Evolutionary conservation across 2,797 vertebrate genomes (phyloP).

Genomic region (Carduelis carduelis): DNA sequence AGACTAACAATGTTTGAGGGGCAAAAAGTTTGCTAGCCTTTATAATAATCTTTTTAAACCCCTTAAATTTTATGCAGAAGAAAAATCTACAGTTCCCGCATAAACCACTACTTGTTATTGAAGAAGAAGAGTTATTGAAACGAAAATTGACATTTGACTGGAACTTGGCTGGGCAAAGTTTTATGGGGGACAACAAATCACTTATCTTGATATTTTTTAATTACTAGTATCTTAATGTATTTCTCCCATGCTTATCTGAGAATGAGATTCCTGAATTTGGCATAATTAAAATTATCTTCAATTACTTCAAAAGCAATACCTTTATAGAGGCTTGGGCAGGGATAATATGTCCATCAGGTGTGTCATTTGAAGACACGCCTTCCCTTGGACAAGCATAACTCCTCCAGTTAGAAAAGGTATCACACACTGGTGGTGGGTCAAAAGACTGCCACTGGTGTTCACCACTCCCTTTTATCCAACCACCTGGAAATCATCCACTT

Average conservation of each 20-base stretch:
- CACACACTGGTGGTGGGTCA: background rate
- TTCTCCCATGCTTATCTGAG: background rate
- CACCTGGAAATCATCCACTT: background rate
- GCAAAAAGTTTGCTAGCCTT: background rate
- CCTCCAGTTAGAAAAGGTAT: background rate
- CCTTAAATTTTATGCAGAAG: background rate
- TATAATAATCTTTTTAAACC: background rate
- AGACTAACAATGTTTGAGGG: background rate
- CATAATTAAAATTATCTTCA: background rate
- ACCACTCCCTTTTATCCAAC: background rate
- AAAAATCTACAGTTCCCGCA: background rate
- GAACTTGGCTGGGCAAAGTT: background rate
- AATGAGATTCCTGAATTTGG: background rate
- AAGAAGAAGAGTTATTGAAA: background rate
- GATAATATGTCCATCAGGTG: background rate
- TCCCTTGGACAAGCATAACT: background rate
- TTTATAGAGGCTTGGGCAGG: background rate
- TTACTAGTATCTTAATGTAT: background rate
- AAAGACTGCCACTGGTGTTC: background rate
- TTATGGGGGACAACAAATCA: background rate
- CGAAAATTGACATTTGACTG: background rate
- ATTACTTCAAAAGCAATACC: background rate
- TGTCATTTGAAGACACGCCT: background rate
- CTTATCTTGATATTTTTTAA: background rate
- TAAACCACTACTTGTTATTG: background rate